Base-by-base conservation (phyloP, 2,888 invertebrate genomes). In the Pelosia muscerda region DNA sequence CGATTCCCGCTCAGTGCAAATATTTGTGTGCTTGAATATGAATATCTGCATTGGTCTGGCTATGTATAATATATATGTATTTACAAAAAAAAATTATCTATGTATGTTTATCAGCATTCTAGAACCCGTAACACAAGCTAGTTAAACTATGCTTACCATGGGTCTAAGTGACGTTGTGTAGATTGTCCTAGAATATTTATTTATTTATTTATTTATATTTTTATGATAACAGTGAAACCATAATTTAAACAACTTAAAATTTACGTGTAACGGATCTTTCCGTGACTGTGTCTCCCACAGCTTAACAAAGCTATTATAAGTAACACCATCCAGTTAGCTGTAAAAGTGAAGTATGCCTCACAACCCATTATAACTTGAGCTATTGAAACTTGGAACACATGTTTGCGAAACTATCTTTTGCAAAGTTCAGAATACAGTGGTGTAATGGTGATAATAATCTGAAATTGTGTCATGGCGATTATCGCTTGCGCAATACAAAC, bases 381-480 rank as follows among this genome's bases (percentile, higher is more conserved):
- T 31, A 49, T 54, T 19, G 49, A 34, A 13, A 49, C 31, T 70
- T 6, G 10, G n/a, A 42, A 53, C 26, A 56, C 9, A 22, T 63
- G 53, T 63, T 61, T 55, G n/a, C 31, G 58, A 69, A n/a, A 26
- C 53, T n/a, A 25, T 56, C 5, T 59, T 71, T 60, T 23, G 25
- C 28, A 64, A 72, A 81, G 80, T 72, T 80, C 82, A 76, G 68
- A 73, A 69, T 76, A 81, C 69, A 74, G 68, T 83, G 83, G 79
- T 56, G 31, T 57, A 63, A 31, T 19, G 58, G 55, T 57, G 71
- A 77, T 72, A 76, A 76, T 63, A 83, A 84, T 86, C 81, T 80
- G 75, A 71, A 92, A 90, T 90, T 86, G 88, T 92, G 92, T 90
- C 92, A 92, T 83, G 88, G 83, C 85, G 86, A 90, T 91, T 88